Evolutionary conservation across 2,888 invertebrate genomes (phyloP).

Genomic region (Nymphalis urticae): DNA sequence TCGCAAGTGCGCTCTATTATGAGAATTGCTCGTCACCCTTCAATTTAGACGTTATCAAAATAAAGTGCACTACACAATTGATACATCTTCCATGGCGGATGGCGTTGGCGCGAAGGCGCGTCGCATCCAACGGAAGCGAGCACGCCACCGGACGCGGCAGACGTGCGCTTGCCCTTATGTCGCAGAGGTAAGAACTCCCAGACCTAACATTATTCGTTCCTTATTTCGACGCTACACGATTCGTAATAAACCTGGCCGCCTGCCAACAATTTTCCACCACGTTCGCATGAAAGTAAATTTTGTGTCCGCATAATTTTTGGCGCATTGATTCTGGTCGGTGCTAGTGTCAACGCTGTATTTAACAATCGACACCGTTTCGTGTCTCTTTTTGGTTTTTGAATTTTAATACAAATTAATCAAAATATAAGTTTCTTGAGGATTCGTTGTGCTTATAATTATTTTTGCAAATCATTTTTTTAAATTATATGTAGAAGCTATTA

Average conservation of each 20-base stretch:
- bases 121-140: slow-evolving; percentile 48
- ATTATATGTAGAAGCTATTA: no score
- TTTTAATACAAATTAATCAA: not conserved
- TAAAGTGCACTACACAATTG: slow-evolving; percentile 20
- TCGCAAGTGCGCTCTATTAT: not conserved
- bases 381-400: slow-evolving; percentile 6
- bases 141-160: slow-evolving; percentile 45
- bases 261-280: slow-evolving; percentile 41
- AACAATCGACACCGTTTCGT: slow-evolving; percentile 22
- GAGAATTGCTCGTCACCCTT: not conserved
- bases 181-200: slow-evolving; percentile 42
- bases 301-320: slow-evolving; percentile 42
- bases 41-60: slow-evolving; percentile 17
- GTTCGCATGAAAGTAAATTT: slow-evolving; percentile 42
- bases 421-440: not conserved
- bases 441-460: not conserved
- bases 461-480: not conserved
- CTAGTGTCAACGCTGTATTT: slow-evolving; percentile 25
- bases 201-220: slow-evolving; percentile 31
- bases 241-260: slow-evolving; percentile 42
- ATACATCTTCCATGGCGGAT: slow-evolving; percentile 36
- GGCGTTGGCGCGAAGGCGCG: slow-evolving; percentile 50
- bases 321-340: slow-evolving; percentile 35
- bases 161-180: slow-evolving; percentile 44
- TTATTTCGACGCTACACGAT: slow-evolving; percentile 36